A percentile compares a stretch with the other conserved stretches of the same genome.
Conservation (phyloP, 2,113 vertebrate genomes). For the Aegithalos caudatus region DNA sequence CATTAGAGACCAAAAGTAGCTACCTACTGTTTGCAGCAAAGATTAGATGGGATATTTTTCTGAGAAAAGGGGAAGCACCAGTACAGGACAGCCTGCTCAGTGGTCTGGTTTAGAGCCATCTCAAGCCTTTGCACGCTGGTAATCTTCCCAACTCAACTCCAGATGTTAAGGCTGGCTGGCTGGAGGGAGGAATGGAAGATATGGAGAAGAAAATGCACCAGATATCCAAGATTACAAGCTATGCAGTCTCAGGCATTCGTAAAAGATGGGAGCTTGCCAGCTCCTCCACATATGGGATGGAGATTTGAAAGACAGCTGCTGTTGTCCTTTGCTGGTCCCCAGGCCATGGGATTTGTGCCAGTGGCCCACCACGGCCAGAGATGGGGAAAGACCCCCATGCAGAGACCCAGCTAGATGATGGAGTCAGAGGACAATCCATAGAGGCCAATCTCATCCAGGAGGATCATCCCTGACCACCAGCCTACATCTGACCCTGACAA, state of each 20-base stretch:
- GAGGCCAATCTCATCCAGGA: not conserved
- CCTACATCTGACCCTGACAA: not conserved
- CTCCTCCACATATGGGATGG: not conserved
- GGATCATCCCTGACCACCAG: not conserved
- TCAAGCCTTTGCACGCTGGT: not conserved
- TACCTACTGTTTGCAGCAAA: not conserved
- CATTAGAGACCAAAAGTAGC: not conserved
- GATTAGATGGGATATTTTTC: not conserved
- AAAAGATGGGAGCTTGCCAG: not conserved
- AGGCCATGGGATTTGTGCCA: not conserved
- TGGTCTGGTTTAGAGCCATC: not conserved
- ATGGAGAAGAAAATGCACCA: not conserved
- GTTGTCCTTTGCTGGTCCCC: not conserved
- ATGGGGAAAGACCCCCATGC: not conserved
- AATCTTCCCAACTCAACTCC: not conserved
- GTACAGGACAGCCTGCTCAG: not conserved
- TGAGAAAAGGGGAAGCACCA: not conserved
- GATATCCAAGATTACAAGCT: not conserved
- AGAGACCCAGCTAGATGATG: not conserved
- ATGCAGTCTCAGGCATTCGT: not conserved
- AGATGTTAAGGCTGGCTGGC: not conserved
- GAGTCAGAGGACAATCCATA: not conserved
- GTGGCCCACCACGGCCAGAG: not conserved
- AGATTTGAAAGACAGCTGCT: not conserved
- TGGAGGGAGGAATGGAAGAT: not conserved